Base-by-base conservation (phyloP, 2,888 invertebrate species). In the Anticlea derivata region DNA sequence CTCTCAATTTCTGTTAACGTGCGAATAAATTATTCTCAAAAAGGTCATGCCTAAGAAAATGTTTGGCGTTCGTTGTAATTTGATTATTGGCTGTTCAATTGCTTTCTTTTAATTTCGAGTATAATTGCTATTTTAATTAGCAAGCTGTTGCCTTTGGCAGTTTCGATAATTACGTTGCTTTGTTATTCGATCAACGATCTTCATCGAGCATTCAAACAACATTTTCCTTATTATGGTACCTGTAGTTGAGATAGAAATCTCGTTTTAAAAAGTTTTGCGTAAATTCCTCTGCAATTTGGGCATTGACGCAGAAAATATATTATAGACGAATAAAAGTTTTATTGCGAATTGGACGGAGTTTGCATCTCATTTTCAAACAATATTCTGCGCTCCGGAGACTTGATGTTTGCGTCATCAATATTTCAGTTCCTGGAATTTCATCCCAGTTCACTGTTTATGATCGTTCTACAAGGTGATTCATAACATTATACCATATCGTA, bases 331-430 rank as follows among this genome's bases (percentile, higher is more conserved):
- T 41, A 35, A 49, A 44, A 48, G 33, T 48, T 50, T 45, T 43
- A 47, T 47, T 38, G 39, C 50, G 43, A 49, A 47, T 24, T 31
- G 31, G 34, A 50, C 26, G 29, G 40, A 45, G 50, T 46, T 43
- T 47, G 46, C 26, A 31, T 44, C 41, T 45, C 44, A 45, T 39
- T 55, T 50, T 39, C 38, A 49, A 55, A 55, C 46, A 53, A 50
- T 50, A 46, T 53, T 49, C 43, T 45, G 45, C 31, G 24, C 29
- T 20, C 8, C 11, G 23, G 27, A 23, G 27, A 23, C 24, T 40
- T 37, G 24, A 40, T 48, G 57, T 44, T 49, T 45, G 37, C 38
- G 44, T 58, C 60, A 54, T 56, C 56, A 56, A 62, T 64, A 56
- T 64, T 60, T 59, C 52, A 58, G 48, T 22, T 35, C 7, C 46